Base-by-base conservation (phyloP, 2,797 vertebrate species). In the Enteromius unitaeniatus region DNA sequence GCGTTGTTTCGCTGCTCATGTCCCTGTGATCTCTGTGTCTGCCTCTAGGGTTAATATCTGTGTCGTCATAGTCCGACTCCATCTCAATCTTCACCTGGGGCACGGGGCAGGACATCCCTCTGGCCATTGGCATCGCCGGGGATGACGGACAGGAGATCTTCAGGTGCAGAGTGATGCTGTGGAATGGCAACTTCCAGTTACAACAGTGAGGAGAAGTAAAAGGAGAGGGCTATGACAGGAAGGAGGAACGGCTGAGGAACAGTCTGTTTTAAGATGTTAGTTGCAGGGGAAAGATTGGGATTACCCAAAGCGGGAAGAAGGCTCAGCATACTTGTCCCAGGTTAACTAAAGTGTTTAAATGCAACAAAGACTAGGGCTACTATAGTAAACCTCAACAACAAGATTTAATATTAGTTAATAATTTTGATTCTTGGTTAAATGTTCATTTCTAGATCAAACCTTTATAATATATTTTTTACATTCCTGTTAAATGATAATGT, bases 31-130 rank as follows among this genome's bases (percentile, higher is more conserved):
- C 92, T 55, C 82, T 79, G 58, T 84, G 83, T 82, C 84, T 83
- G 80, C 76, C 47, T 49, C 84, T 82, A 72, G 90, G 94, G 68
- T 97, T 96, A 0, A 91, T 83, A 92, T 97, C 97, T 0, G 93
- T 95, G 90, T 97, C 95, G 42, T 96, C 96, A 13, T 96, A 96
- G 90, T 98, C 97, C 0, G 98, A 97, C 89, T 98, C 98, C 97
- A 99, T 96, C 94, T 99, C 96, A 13, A 99, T 97, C 94, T 98
- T 99, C 91, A 99, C 96, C 93, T 97, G 97, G 19, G 98, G 98
- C 89, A 97, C 94, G 0, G 95, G 89, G 26, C 95, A 96, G 85
- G 93, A 26, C 68, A 95, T 92, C 47, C 89, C 97, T 75, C 92
- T 94, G 21, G 94, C 89, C 91, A 95, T 93, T 42, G 92, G 95